These are phyloP conservation scores for Macrosiphum euphorbiae DNA, from an alignment of 2,888 invertebrate species.

Conservation along the genomic window DNA sequence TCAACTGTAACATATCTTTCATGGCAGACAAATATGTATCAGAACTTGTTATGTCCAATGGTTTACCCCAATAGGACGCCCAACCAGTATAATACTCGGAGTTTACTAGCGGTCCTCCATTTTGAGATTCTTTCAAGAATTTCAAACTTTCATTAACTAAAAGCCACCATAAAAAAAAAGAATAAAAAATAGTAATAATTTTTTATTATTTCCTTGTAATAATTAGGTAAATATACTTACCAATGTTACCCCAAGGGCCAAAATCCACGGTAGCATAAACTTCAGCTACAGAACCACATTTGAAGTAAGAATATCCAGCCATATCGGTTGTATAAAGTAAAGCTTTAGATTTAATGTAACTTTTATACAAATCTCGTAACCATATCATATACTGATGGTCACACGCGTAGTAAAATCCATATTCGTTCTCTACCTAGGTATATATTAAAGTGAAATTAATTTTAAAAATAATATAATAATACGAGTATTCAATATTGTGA, in stretches of 20 bases:
- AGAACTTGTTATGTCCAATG: slow-evolving; percentile 74
- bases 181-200: no score
- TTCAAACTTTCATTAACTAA: slow-evolving; percentile 69
- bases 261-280: slow-evolving; percentile 86
- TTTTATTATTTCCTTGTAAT: neutral
- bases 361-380: slow-evolving; percentile 77
- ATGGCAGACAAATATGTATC: slow-evolving; percentile 73
- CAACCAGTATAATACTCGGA: slow-evolving; percentile 94
- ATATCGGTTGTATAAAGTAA: slow-evolving; percentile 91
- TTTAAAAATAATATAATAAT: neutral
- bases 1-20: slow-evolving; percentile 74
- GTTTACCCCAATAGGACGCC: slow-evolving; percentile 89
- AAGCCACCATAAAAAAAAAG: neutral
- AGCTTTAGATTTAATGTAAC: slow-evolving; percentile 77
- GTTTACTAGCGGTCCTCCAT: slow-evolving; percentile 86
- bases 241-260: slow-evolving; percentile 72
- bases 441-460: neutral
- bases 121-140: slow-evolving; percentile 71
- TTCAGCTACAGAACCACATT: slow-evolving; percentile 79
- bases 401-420: slow-evolving; percentile 84
- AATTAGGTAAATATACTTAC: neutral
- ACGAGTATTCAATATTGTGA: neutral
- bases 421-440: slow-evolving; percentile 91
- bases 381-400: slow-evolving; percentile 79
- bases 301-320: slow-evolving; percentile 71